Percentiles rank a stretch among this genome's conserved stretches.
Evolutionary conservation across 2,797 vertebrate species (phyloP).

Genomic region (Coilia nasus): DNA sequence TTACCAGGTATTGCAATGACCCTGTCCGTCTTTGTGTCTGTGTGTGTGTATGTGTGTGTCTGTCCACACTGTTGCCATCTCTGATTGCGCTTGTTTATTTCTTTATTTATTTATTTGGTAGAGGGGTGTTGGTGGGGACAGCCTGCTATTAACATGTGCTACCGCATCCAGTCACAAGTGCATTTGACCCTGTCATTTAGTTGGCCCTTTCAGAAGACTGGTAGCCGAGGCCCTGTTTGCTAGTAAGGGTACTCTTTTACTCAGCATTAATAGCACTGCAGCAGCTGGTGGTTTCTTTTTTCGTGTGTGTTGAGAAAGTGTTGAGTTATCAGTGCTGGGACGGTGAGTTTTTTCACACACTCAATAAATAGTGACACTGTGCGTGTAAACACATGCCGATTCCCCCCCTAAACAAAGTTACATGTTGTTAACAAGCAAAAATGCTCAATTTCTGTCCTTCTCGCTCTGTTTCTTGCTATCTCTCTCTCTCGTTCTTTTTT

Average conservation of each 20-base stretch:
- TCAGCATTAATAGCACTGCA: background rate
- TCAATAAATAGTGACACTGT: background rate
- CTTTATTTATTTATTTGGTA: background rate
- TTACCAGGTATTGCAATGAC: too few species aligned
- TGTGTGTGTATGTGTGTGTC: too few species aligned
- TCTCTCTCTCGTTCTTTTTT: background rate
- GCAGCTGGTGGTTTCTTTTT: background rate
- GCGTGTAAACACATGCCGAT: slow-evolving; percentile 33
- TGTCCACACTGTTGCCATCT: too few species aligned
- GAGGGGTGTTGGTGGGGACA: background rate
- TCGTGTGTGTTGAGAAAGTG: background rate
- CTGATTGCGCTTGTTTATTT: background rate
- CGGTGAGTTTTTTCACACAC: background rate
- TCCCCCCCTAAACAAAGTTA: background rate
- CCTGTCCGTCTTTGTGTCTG: too few species aligned
- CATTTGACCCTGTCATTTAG: background rate
- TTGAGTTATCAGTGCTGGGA: background rate
- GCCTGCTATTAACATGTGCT: background rate
- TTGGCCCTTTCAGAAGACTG: background rate
- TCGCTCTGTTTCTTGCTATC: background rate
- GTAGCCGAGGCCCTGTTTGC: background rate
- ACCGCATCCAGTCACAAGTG: background rate
- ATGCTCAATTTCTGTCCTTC: background rate
- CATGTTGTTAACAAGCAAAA: background rate
- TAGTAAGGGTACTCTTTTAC: background rate